A percentile compares a stretch with the other conserved stretches of the same genome.
Conservation (phyloP, 2,797 vertebrate species). For the Poeciliopsis gracilis region DNA sequence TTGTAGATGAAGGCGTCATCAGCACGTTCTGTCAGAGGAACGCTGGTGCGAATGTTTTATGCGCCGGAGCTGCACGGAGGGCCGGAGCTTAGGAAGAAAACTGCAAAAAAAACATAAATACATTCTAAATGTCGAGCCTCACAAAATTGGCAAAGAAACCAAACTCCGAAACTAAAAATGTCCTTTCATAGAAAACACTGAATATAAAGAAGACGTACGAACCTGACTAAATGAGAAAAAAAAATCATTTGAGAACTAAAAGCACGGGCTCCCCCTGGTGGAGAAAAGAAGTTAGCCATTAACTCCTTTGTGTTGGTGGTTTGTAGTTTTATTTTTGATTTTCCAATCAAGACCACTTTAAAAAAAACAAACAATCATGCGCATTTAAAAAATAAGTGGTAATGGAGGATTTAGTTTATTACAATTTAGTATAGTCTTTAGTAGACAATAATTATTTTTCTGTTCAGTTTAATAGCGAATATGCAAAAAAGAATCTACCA, state of each 20-base stretch:
- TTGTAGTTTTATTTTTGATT: neutral
- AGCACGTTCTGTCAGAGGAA: slow-evolving; percentile 37
- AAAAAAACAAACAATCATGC: neutral
- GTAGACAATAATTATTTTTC: neutral
- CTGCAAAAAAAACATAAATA: neutral
- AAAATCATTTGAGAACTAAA: neutral
- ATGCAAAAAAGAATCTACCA: neutral
- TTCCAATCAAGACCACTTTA: neutral
- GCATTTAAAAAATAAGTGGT: neutral
- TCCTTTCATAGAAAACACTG: neutral
- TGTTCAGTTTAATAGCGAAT: neutral
- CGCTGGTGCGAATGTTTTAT: neutral
- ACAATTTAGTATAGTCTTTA: neutral
- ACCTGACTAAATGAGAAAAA: neutral
- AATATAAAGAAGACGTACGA: neutral
- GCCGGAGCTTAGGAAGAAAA: slow-evolving; percentile 8
- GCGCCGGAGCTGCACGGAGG: neutral
- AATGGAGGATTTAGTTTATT: neutral
- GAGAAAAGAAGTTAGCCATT: neutral
- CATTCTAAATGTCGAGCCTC: neutral
- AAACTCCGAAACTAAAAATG: too few species aligned
- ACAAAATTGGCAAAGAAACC: too few species aligned
- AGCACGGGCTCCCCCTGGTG: neutral
- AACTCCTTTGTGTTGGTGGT: neutral
- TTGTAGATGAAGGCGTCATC: slow-evolving; percentile 57